phyloP scores from a whole-genome alignment of 2,113 vertebrate species.

The Notothenia rossii region DNA sequence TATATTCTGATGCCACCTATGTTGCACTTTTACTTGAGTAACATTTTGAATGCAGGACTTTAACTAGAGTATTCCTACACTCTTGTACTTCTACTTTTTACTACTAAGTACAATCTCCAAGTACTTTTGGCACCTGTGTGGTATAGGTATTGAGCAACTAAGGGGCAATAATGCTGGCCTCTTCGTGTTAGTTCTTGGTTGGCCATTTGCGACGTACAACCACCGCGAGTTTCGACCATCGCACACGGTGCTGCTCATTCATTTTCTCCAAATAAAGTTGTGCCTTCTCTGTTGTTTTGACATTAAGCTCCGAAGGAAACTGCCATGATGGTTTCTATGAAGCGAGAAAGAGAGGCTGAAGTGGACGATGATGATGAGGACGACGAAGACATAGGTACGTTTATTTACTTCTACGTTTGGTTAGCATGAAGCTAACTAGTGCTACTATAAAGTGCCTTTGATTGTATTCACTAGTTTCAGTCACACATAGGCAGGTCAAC shows the following conservation, averaged over 20 bases:
- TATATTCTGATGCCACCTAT: too few species aligned
- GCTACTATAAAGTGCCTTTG: background rate
- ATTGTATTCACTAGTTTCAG: background rate
- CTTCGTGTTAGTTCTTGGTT: constrained; percentile 56
- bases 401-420: background rate
- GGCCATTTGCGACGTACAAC: constrained; percentile 15
- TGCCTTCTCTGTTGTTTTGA: background rate
- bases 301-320: background rate
- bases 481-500: background rate
- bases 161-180: background rate
- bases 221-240: constrained; percentile 70
- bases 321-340: constrained; percentile 74
- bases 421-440: constrained; percentile 39
- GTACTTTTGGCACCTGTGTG: too few species aligned
- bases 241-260: constrained; percentile 32
- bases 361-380: constrained; percentile 79
- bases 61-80: too few species aligned
- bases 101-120: too few species aligned
- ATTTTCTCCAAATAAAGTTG: constrained; percentile 21
- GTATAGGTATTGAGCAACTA: background rate
- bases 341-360: constrained; percentile 83
- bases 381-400: constrained; percentile 68
- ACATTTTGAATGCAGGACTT: too few species aligned
- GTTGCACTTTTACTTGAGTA: too few species aligned
- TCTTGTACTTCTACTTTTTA: too few species aligned